phyloP scores from a whole-genome alignment of 2,113 vertebrate genomes.

The Lethenteron camtschaticum region DNA sequence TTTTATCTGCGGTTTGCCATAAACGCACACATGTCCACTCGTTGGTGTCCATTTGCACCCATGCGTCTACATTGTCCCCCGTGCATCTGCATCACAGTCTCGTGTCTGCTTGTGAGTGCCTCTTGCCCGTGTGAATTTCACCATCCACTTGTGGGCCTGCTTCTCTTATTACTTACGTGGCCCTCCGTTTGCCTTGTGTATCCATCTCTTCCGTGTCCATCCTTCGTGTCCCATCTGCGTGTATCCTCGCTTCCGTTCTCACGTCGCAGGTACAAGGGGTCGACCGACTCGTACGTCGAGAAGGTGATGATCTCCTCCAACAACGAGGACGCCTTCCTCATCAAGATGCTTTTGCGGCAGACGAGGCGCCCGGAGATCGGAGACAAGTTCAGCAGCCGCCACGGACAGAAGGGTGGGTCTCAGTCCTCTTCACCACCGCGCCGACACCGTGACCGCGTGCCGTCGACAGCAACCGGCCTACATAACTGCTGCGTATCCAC shows the following conservation, averaged over 20 bases:
- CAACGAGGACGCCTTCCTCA: conserved; percentile 4
- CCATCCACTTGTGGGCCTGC: not conserved
- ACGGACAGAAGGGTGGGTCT: not conserved
- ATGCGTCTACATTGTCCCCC: too few relatives aligned
- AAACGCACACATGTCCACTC: too few relatives aligned
- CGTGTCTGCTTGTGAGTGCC: too few relatives aligned
- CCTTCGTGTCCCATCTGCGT: not conserved
- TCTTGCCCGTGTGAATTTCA: too few relatives aligned
- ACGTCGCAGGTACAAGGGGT: not conserved
- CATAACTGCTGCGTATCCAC: not conserved
- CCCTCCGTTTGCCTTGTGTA: not conserved
- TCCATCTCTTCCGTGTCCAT: not conserved
- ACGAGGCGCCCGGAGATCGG: conserved; percentile 5
- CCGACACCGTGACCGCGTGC: too few relatives aligned
- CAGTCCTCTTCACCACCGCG: too few relatives aligned
- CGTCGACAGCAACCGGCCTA: not conserved
- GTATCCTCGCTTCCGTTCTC: conserved; percentile 10
- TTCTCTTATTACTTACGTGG: not conserved
- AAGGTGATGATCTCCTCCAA: conserved; percentile 5
- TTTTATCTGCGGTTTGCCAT: too few relatives aligned
- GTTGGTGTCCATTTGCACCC: too few relatives aligned
- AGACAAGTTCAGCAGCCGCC: conserved; percentile 6
- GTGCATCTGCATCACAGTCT: too few relatives aligned
- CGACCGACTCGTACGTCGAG: conserved; percentile 3
- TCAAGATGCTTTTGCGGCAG: not conserved